Evolutionary conservation across 2,888 invertebrate genomes (phyloP).

Genomic region (Apocheima hispidaria): DNA sequence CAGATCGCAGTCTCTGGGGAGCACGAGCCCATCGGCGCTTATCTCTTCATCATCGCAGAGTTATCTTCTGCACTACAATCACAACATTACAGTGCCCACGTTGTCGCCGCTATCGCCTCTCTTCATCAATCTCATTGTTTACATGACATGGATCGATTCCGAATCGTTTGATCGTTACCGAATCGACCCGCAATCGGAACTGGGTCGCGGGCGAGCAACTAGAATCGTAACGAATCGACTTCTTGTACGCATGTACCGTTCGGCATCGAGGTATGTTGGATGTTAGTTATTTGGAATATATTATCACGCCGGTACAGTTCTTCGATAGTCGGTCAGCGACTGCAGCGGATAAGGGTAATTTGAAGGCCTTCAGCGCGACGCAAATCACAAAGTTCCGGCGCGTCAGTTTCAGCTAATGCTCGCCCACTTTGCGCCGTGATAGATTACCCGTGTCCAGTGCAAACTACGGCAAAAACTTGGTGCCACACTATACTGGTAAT

Average conservation of each 20-base stretch:
- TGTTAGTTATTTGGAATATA: conserved; percentile 36
- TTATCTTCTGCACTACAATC: conserved; percentile 60
- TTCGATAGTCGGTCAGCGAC: conserved; percentile 31
- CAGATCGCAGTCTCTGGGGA: conserved; percentile 66
- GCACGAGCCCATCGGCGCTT: conserved; percentile 61
- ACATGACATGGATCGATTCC: conserved; percentile 58
- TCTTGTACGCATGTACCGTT: conserved; percentile 45
- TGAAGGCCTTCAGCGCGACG: conserved; percentile 31
- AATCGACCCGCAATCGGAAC: conserved; percentile 56
- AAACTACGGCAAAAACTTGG: conserved; percentile 58
- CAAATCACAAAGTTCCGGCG: conserved; percentile 56
- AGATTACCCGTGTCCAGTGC: conserved; percentile 63
- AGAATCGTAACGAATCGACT: conserved; percentile 52
- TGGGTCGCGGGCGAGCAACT: conserved; percentile 58
- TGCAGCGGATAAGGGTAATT: conserved; percentile 37
- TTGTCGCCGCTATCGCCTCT: conserved; percentile 58
- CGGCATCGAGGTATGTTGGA: conserved; percentile 33
- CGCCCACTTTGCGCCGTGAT: conserved; percentile 62
- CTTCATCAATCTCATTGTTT: conserved; percentile 63
- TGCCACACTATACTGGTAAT: conserved; percentile 30
- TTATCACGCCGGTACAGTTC: conserved; percentile 25
- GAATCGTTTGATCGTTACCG: conserved; percentile 59
- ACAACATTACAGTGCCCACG: conserved; percentile 56
- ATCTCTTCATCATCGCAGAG: conserved; percentile 63
- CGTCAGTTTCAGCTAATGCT: conserved; percentile 49